These are phyloP conservation scores for Agriotes lineatus DNA, from an alignment of 2,888 invertebrate genomes.

Conservation along the genomic window DNA sequence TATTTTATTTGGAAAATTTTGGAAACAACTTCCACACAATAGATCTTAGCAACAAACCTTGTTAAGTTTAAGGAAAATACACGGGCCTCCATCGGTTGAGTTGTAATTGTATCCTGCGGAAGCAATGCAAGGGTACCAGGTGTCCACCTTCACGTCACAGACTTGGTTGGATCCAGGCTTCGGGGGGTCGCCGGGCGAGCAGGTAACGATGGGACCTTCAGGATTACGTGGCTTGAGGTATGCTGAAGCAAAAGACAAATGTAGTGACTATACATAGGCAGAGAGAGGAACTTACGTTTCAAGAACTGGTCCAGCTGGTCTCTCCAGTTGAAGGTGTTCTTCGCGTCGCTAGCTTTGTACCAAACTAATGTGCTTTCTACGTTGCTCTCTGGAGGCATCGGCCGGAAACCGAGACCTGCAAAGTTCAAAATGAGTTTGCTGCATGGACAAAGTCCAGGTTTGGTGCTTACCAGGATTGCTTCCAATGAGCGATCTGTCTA, in stretches of 20 bases:
- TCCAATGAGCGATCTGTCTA: conserved; percentile 89
- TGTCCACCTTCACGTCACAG: conserved; percentile 81
- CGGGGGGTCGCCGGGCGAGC: conserved; percentile 75
- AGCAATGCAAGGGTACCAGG: conserved; percentile 82
- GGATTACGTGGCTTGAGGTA: conserved; percentile 67
- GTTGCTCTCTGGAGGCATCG: conserved; percentile 92
- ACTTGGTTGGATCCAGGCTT: conserved; percentile 72
- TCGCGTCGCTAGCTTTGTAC: conserved; percentile 85
- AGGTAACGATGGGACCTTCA: conserved; percentile 63
- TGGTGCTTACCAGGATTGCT: conserved; percentile 86
- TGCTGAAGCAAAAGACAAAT: conserved; percentile 48
- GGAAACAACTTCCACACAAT: no score
- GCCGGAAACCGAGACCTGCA: conserved; percentile 94
- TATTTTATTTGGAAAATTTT: no score
- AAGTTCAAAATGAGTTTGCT: no score
- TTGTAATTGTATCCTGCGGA: conserved; percentile 88
- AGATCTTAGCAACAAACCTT: conserved; percentile 81
- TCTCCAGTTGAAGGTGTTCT: conserved; percentile 86
- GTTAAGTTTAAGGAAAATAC: conserved; percentile 96
- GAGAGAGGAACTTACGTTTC: conserved; percentile 79
- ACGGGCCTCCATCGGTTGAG: conserved; percentile 81
- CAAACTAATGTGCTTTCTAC: conserved; percentile 97
- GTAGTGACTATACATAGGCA: no score
- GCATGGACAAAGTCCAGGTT: no score
- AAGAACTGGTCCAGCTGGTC: conserved; percentile 82